phyloP scores from a whole-genome alignment of 1,140 invertebrate genomes.

The Hydropsyche tenuis region DNA sequence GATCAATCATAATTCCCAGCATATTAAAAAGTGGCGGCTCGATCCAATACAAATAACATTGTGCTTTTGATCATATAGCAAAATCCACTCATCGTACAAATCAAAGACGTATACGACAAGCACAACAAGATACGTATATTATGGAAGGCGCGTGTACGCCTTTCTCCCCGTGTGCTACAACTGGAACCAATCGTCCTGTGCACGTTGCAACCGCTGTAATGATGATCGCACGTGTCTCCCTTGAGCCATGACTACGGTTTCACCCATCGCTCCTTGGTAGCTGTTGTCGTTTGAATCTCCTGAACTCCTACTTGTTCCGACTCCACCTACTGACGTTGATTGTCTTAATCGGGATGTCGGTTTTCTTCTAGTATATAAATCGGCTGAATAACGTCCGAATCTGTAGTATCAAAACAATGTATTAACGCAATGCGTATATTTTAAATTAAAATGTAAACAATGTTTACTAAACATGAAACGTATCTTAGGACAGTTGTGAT shows the following conservation, averaged over 20 bases:
- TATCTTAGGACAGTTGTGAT: no score
- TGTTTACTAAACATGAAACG: no score
- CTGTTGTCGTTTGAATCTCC: conserved; percentile 55
- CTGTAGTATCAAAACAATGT: conserved; percentile 59
- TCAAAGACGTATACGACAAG: not conserved
- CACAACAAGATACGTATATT: not conserved
- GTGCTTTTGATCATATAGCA: no score
- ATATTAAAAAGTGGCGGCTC: no score
- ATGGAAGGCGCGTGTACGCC: conserved; percentile 52
- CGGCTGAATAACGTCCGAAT: conserved; percentile 64
- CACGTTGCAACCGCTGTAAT: conserved; percentile 77
- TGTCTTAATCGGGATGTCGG: conserved; percentile 65
- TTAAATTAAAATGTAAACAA: no score
- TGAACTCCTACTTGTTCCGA: conserved; percentile 53
- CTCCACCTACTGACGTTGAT: conserved; percentile 61
- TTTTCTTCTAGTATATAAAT: conserved; percentile 62
- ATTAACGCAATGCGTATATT: no score
- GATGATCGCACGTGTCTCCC: conserved; percentile 79
- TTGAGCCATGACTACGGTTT: conserved; percentile 77
- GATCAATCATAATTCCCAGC: no score
- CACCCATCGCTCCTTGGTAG: conserved; percentile 54
- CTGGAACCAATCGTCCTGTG: conserved; percentile 88
- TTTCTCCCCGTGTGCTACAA: conserved; percentile 74
- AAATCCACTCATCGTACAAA: no score
- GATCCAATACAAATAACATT: no score